A percentile compares a stretch with the other conserved stretches of the same genome.
Conservation (phyloP, 2,113 vertebrate genomes). For the Globicephala melas region DNA sequence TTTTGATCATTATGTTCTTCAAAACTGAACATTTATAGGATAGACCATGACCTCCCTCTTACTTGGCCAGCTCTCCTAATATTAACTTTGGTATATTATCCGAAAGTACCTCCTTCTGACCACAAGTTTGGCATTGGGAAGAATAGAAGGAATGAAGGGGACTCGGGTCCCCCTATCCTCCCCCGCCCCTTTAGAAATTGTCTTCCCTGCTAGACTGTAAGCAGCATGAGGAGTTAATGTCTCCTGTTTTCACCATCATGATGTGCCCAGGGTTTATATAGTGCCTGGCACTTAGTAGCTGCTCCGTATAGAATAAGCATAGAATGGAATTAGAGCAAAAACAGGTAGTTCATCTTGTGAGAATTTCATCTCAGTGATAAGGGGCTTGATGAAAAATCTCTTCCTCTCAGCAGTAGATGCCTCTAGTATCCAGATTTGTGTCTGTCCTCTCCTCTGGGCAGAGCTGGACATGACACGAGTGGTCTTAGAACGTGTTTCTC, state of each 20-base stretch:
- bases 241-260: not conserved
- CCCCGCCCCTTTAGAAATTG: not conserved
- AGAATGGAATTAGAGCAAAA: not conserved
- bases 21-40: not conserved
- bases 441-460: not conserved
- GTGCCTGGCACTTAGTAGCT: not conserved
- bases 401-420: not conserved
- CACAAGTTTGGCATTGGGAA: not conserved
- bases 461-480: not conserved
- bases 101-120: not conserved
- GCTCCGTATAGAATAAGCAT: not conserved
- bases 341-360: not conserved
- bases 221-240: not conserved
- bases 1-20: not conserved
- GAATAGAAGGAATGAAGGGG: not conserved
- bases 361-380: not conserved
- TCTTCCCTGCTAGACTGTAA: not conserved
- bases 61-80: not conserved
- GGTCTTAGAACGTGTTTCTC: not conserved
- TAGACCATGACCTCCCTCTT: not conserved
- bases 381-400: not conserved
- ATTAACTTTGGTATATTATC: not conserved
- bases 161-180: not conserved
- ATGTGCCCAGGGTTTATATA: not conserved
- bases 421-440: not conserved